phyloP scores from a whole-genome alignment of 2,797 vertebrate species.

The Protosalanx chinensis region DNA sequence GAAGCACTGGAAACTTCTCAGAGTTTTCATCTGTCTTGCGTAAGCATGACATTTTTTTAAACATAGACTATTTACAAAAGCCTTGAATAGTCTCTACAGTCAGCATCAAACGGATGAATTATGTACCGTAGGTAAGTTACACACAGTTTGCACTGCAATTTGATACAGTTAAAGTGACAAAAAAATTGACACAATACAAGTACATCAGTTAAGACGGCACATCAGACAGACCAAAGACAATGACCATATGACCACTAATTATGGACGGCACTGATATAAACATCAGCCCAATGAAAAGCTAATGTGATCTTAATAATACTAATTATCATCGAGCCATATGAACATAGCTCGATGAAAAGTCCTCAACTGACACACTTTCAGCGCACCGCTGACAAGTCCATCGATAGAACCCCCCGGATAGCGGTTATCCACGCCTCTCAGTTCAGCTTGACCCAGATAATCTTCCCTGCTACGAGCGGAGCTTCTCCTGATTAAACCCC shows the following conservation, averaged over 20 bases:
- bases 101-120: conserved; percentile 42
- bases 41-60: conserved; percentile 20
- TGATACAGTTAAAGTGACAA: conserved; percentile 49
- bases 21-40: conserved; percentile 31
- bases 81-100: conserved; percentile 2
- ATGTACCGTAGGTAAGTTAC: conserved; percentile 34
- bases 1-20: conserved; percentile 15
- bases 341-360: not conserved
- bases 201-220: conserved; percentile 41
- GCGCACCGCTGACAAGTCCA: not conserved
- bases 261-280: not conserved
- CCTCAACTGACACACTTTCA: conserved; percentile 8
- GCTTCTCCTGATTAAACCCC: no score
- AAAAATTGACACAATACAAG: conserved; percentile 40
- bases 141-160: conserved; percentile 35
- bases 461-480: conserved; percentile 2
- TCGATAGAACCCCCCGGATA: not conserved
- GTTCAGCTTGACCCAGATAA: conserved; percentile 3
- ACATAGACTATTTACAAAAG: conserved; percentile 10
- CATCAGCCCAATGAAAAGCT: not conserved
- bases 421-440: not conserved
- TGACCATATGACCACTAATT: no score
- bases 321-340: not conserved
- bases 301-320: no score
- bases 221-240: conserved; percentile 8